These are phyloP conservation scores for Stegodyphus mimosarum DNA, from an alignment of 1,140 invertebrate species.

Conservation along the genomic window DNA sequence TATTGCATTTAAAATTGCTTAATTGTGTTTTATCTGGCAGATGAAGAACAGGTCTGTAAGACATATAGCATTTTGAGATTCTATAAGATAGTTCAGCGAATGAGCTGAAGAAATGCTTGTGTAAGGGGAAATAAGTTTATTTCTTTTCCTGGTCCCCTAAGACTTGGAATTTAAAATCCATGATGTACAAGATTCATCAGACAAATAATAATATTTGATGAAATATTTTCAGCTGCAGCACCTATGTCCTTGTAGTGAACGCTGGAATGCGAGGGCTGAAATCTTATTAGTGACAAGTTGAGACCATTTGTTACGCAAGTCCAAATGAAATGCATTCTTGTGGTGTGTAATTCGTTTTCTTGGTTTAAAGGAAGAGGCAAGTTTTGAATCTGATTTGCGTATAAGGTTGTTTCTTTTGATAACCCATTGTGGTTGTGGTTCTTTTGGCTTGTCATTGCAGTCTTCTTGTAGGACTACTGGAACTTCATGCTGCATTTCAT, in stretches of 20 bases:
- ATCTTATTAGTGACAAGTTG: slow-evolving; percentile 51
- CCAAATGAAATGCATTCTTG: slow-evolving; percentile 49
- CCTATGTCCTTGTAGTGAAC: slow-evolving; percentile 27
- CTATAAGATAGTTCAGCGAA: too few relatives aligned
- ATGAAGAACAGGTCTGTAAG: too few relatives aligned
- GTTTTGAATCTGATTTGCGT: slow-evolving; percentile 13
- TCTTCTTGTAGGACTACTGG: not conserved
- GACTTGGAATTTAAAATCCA: too few relatives aligned
- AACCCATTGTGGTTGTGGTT: slow-evolving; percentile 3
- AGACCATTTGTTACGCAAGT: slow-evolving; percentile 52
- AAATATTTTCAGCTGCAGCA: slow-evolving; percentile 16
- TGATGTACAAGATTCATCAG: too few relatives aligned
- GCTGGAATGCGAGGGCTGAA: slow-evolving; percentile 42
- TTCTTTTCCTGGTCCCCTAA: too few relatives aligned
- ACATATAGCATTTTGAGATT: too few relatives aligned
- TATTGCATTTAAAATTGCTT: too few relatives aligned
- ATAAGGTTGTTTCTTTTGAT: slow-evolving; percentile 40
- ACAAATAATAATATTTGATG: too few relatives aligned
- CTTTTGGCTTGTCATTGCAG: not conserved
- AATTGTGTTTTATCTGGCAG: too few relatives aligned
- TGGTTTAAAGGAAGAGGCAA: not conserved
- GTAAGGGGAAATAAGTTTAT: too few relatives aligned
- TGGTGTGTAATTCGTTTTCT: slow-evolving; percentile 26
- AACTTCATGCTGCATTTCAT: not conserved
- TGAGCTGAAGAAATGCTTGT: too few relatives aligned